Base-by-base conservation (phyloP, 2,888 invertebrate species). In the Drosophila nigricruria region DNA sequence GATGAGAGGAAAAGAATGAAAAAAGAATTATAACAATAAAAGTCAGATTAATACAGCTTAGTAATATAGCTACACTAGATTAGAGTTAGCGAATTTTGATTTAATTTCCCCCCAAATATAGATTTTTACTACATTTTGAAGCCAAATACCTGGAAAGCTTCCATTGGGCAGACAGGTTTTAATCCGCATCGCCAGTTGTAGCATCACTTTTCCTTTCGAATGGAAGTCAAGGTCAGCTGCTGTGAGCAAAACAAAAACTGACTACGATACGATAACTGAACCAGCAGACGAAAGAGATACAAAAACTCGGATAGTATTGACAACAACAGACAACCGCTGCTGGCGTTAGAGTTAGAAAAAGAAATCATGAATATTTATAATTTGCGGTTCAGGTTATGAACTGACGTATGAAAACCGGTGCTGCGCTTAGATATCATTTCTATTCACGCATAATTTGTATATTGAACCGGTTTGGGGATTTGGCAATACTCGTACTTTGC, bases 181-280 rank as follows among this genome's bases (percentile, higher is more conserved):
- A 59, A 59, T 45, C 57, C 59, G 52, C 71, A 54, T 53, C 38
- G 45, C 53, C 56, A 69, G 73, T 59, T 70, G 63, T 42, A 60
- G 71, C 76, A 74, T 74, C 81, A 89, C 84, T 89, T 85, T 87
- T 89, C 73, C 85, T 89, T 87, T 87, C 65, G 40, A 77, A 86
- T 88, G 73, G 88, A 75, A 86, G 86, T 86, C 89, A 86, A 86
- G 89, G 86, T 86, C 85, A 61, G 45, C 23, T 59, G 62, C 62
- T 65, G 76, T 62, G 66, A 61, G 57, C 63, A 64, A 58, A 77
- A 63, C 61, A 60, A 25, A 73, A 70, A 61, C 42, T 40, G 49
- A 54, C 36, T 62, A 10, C 43, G 18, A 36, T 62, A 10, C 43
- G 18, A 36, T 43, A 61, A 18, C 67, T 30, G 57, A 64, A 77